Evolutionary conservation across 2,113 vertebrate species (phyloP), one percentile per base, ranked within the genome.

Genomic region (Xiphophorus maculatus): DNA sequence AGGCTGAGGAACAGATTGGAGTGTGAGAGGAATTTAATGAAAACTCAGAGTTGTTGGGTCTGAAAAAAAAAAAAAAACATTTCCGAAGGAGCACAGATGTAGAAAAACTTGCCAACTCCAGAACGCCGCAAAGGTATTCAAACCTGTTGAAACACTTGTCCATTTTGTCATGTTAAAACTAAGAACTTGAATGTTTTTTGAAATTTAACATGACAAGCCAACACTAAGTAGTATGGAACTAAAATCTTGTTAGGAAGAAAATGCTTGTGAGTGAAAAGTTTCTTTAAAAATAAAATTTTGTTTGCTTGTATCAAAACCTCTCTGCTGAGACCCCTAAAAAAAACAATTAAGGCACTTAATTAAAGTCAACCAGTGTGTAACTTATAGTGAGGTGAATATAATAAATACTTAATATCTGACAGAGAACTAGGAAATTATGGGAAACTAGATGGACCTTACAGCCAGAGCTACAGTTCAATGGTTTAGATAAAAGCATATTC

Each of bases 1-100:
- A 63, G 69, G 64, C 62, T 62, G 66, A 51, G 72, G 54, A 33
- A 71, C 12, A 33, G 67, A 69, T 19, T 44, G 44, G 40, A 71
- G 54, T 69, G 15, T 11, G 64, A 80, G 40, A 1, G 27, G 40
- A 74, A 67, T 40, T 2, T 35, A n/a, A 75, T 37, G 33, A 67
- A 75, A 66, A 40, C 17, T 9, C 22, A 13, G 12, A 29, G 15
- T 17, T 48, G 28, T 60, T 12, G 29, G 40, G 60, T 42, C 44
- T n/a, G 33, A n/a, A n/a, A 71, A 63, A 44, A 35, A 35, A 37
- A 10, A 10, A 35, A 37, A 10, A 51, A 73, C 17, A 67, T 69
- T 10, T n/a, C 61, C 30, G 2, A 32, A 54, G 48, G 8, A 82
- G 65, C 62, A 71, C 76, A 22, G 28, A 35, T 6, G 17, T 71